Percentiles rank a stretch among this genome's conserved stretches.
Evolutionary conservation across 1,140 invertebrate species (phyloP).

Genomic region (Homarus americanus): DNA sequence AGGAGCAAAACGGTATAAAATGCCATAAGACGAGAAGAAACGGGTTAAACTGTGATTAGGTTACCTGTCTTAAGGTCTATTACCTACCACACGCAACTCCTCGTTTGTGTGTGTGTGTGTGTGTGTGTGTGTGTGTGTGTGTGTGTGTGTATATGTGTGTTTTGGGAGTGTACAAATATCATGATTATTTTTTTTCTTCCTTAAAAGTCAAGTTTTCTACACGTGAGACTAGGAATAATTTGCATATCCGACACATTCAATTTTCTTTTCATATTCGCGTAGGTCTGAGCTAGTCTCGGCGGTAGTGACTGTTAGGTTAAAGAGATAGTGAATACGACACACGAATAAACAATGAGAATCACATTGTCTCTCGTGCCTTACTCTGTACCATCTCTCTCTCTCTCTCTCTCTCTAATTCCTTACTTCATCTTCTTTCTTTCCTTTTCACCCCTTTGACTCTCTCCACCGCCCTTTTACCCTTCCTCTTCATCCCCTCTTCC

Average conservation of each 20-base stretch:
- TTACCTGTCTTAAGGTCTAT: no score
- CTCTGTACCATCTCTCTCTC: background rate
- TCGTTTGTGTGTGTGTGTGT: no score
- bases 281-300: slow-evolving; percentile 41
- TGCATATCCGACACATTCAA: slow-evolving; percentile 66
- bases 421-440: background rate
- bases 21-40: no score
- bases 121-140: no score
- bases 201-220: slow-evolving; percentile 33
- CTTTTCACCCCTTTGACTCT: background rate
- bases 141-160: no score
- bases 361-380: background rate
- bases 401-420: slow-evolving; percentile 1
- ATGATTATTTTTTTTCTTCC: slow-evolving; percentile 41
- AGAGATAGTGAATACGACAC: slow-evolving; percentile 40
- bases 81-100: no score
- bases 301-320: slow-evolving; percentile 44
- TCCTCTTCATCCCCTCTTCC: background rate
- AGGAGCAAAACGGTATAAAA: no score
- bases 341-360: slow-evolving; percentile 61
- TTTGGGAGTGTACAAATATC: slow-evolving; percentile 58
- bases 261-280: slow-evolving; percentile 67
- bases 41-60: no score
- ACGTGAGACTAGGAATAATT: slow-evolving; percentile 54
- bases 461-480: background rate